phyloP scores from a whole-genome alignment of 2,888 invertebrate species.

The Digitonthophagus gazella region DNA sequence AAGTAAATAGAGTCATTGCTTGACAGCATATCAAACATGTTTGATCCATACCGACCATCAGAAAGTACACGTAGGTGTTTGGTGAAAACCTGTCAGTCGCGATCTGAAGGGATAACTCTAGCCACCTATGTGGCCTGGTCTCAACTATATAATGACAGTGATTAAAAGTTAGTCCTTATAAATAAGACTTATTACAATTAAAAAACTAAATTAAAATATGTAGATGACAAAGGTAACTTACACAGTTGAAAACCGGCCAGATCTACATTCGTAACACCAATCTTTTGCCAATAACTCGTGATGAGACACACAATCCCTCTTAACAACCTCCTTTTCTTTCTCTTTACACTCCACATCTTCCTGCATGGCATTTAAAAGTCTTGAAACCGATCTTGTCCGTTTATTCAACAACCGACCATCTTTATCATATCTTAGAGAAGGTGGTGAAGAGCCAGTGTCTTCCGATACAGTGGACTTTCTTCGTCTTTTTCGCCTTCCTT shows the following conservation, averaged over 20 bases:
- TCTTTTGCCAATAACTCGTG: conserved; percentile 32
- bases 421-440: conserved; percentile 8
- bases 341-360: conserved; percentile 15
- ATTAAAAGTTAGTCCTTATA: too few species aligned
- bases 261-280: conserved; percentile 31
- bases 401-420: conserved; percentile 12
- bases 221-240: conserved; percentile 26
- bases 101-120: too few species aligned
- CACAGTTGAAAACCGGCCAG: conserved; percentile 29
- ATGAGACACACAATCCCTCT: conserved; percentile 28
- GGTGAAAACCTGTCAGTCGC: too few species aligned
- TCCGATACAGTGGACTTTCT: background rate
- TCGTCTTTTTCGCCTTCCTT: conserved; percentile 17
- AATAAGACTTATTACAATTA: too few species aligned
- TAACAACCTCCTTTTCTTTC: conserved; percentile 26
- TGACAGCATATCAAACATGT: too few species aligned
- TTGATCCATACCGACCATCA: too few species aligned
- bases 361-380: background rate
- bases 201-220: too few species aligned
- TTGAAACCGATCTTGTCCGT: conserved; percentile 24
- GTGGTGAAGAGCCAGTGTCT: background rate
- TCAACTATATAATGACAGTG: too few species aligned
- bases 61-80: too few species aligned
- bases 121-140: too few species aligned
- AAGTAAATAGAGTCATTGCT: too few species aligned